These are phyloP conservation scores for Diogma glabrata DNA, from an alignment of 2,888 invertebrate species.

Conservation along the genomic window DNA sequence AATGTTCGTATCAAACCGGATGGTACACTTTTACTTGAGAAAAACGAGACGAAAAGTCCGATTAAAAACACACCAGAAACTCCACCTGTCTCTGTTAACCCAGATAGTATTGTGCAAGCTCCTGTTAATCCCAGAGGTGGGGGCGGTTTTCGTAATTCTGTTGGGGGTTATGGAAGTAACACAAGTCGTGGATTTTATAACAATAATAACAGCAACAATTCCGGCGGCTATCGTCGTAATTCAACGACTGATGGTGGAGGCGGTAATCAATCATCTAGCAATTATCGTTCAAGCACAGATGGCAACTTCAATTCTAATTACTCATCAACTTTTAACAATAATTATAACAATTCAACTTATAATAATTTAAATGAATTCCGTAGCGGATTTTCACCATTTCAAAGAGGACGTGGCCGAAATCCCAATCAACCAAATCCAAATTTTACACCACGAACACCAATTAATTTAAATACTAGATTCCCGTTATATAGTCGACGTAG, in stretches of 20 bases:
- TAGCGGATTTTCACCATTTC: neutral
- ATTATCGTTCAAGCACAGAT: conserved; percentile 3
- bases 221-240: conserved; percentile 24
- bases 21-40: conserved; percentile 47
- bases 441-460: conserved; percentile 7
- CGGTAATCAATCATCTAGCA: conserved; percentile 3
- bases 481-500: neutral
- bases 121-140: conserved; percentile 54
- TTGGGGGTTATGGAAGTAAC: conserved; percentile 36
- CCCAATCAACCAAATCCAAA: conserved; percentile 1
- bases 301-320: no score
- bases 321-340: no score
- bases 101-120: conserved; percentile 34
- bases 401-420: neutral
- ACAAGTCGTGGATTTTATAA: conserved; percentile 23
- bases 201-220: conserved; percentile 28
- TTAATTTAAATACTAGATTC: neutral
- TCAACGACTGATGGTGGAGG: conserved; percentile 19
- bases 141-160: conserved; percentile 30
- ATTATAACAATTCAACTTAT: conserved; percentile 13
- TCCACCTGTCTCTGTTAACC: neutral
- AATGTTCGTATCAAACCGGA: conserved; percentile 39
- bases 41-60: conserved; percentile 25
- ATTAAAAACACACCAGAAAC: conserved; percentile 10
- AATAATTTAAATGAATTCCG: conserved; percentile 3